A percentile compares a stretch with the other conserved stretches of the same genome.
phyloP scores from a whole-genome alignment of 2,888 invertebrate genomes.

The Athalia circularis region DNA sequence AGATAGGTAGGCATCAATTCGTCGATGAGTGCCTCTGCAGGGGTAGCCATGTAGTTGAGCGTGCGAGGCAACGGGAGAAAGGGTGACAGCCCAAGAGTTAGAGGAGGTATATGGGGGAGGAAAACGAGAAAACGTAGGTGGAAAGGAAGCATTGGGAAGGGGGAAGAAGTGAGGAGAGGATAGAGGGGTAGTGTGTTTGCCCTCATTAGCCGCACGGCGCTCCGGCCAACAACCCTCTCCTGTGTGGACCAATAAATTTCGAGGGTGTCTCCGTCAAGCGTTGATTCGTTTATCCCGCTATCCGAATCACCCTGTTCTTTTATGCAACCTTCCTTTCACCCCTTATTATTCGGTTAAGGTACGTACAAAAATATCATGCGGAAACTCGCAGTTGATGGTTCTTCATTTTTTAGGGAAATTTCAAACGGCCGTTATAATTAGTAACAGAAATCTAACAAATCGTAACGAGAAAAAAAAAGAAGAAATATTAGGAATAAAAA shows the following conservation, averaged over 20 bases:
- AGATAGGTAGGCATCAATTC: conserved; percentile 30
- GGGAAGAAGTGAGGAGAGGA: not conserved
- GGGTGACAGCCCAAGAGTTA: conserved; percentile 30
- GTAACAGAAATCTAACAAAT: not conserved
- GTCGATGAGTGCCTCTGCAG: conserved; percentile 29
- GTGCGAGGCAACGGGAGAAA: conserved; percentile 29
- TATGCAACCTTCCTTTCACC: not conserved
- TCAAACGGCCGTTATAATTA: too few species aligned
- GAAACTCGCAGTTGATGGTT: too few species aligned
- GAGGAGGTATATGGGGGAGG: not conserved
- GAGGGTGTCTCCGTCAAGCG: conserved; percentile 43
- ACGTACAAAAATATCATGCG: not conserved
- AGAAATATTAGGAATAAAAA: not conserved
- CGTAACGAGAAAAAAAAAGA: not conserved
- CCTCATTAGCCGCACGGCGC: conserved; percentile 60
- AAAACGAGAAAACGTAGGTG: not conserved
- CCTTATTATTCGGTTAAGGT: not conserved
- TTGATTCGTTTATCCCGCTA: conserved; percentile 43
- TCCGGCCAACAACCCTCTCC: conserved; percentile 58
- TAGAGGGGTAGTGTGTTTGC: conserved; percentile 58
- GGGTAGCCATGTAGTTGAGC: not conserved
- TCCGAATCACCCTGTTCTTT: conserved; percentile 35
- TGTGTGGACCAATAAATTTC: conserved; percentile 40
- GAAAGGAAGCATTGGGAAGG: not conserved
- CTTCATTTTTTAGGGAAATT: too few species aligned